Evolutionary conservation across 37 sponge, comb jelly and placozoan species (phyloP).

Genomic region (Petrosia ficiformis): DNA sequence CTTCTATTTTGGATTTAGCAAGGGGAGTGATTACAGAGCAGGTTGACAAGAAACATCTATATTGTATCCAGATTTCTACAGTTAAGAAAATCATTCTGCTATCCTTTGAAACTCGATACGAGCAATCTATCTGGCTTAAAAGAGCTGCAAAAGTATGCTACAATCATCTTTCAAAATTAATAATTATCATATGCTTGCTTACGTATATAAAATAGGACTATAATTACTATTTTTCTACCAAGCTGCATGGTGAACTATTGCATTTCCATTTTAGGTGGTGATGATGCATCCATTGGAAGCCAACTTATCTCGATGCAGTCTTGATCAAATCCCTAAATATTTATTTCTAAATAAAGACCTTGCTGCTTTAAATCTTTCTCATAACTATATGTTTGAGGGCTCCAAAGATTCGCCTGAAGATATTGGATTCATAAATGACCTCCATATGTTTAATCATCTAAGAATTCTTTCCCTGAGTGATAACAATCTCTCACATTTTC

Average conservation of each 20-base stretch:
- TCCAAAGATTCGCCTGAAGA: constrained; percentile 1
- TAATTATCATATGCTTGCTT: too few species aligned
- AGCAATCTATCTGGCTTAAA: constrained; percentile 75
- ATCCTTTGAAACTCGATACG: constrained; percentile 56
- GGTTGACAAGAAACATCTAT: constrained; percentile 45
- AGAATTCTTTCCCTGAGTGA: constrained; percentile 66
- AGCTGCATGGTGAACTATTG: neutral
- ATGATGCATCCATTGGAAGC: constrained; percentile 63
- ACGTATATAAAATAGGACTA: too few species aligned
- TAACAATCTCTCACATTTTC: constrained; percentile 75
- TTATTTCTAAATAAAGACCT: constrained; percentile 75
- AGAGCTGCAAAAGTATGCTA: constrained; percentile 62
- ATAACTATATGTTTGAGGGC: constrained; percentile 69
- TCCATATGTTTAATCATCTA: constrained; percentile 54
- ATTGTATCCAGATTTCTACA: constrained; percentile 43
- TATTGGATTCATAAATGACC: constrained; percentile 83
- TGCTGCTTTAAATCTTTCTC: constrained; percentile 61
- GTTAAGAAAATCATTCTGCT: constrained; percentile 31
- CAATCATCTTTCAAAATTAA: too few species aligned
- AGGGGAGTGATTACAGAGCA: constrained; percentile 53
- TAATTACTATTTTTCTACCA: too few species aligned
- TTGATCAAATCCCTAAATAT: constrained; percentile 71
- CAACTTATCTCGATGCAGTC: constrained; percentile 66
- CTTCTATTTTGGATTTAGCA: constrained; percentile 37
- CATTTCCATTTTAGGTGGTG: constrained; percentile 37